Percentiles rank a stretch among this genome's conserved stretches.
These are phyloP conservation scores for Larimichthys crocea DNA, from an alignment of 2,113 vertebrate species.

Conservation along the genomic window DNA sequence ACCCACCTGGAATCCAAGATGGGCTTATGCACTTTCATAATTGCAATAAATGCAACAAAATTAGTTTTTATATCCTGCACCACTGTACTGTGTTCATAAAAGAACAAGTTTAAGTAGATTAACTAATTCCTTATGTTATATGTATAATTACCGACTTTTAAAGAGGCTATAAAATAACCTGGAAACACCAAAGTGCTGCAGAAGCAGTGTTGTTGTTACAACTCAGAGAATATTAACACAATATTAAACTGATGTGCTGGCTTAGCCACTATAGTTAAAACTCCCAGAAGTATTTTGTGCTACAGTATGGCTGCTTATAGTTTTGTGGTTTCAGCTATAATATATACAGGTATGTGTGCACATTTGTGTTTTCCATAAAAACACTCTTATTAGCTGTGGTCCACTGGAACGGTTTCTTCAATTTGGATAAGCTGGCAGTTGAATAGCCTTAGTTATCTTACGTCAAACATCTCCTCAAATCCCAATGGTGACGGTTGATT, in stretches of 20 bases:
- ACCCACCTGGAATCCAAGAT: slow-evolving; percentile 23
- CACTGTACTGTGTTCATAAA: slow-evolving; percentile 43
- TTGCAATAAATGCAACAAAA: slow-evolving; percentile 36
- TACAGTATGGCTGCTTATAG: background rate
- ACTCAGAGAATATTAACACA: slow-evolving; percentile 17
- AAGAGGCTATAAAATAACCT: slow-evolving; percentile 39
- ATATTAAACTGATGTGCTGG: slow-evolving; percentile 21
- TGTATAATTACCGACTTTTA: slow-evolving; percentile 50
- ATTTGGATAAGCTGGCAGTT: slow-evolving; percentile 7
- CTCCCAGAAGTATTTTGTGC: background rate
- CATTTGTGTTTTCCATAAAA: background rate
- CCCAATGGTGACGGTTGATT: slow-evolving; percentile 30
- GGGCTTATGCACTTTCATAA: slow-evolving; percentile 2
- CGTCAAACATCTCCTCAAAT: slow-evolving; percentile 33
- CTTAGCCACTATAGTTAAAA: background rate
- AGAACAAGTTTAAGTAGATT: slow-evolving; percentile 48
- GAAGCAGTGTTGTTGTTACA: slow-evolving; percentile 34
- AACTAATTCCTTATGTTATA: slow-evolving; percentile 51
- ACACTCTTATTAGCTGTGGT: background rate
- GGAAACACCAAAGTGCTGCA: slow-evolving; percentile 35
- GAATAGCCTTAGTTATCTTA: slow-evolving; percentile 15
- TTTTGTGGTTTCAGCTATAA: background rate
- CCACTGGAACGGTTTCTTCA: background rate
- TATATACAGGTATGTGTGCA: slow-evolving; percentile 3
- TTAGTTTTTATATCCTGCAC: slow-evolving; percentile 50